Percentiles rank a stretch among this genome's conserved stretches.
Conservation (phyloP, 1,140 invertebrate genomes). For the Anadara kagoshimensis region DNA sequence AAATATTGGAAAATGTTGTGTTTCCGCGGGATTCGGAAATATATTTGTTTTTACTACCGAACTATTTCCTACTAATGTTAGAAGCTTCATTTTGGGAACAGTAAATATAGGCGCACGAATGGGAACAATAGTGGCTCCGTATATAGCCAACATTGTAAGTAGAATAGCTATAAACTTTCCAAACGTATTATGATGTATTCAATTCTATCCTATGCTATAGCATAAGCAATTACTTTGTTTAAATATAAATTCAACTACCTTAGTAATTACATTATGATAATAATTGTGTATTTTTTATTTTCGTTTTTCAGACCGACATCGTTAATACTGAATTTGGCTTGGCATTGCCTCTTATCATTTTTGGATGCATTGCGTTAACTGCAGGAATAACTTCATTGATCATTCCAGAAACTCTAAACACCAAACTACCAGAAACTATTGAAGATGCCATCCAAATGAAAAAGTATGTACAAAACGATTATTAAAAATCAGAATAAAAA, state of each 20-base stretch:
- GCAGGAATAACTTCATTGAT: conserved; percentile 75
- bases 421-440: conserved; percentile 77
- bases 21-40: conserved; percentile 16
- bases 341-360: conserved; percentile 76
- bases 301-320: conserved; percentile 43
- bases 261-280: no score
- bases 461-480: conserved; percentile 16
- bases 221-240: no score
- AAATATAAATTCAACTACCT: no score
- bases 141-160: conserved; percentile 16
- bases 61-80: conserved; percentile 12
- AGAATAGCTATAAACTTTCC: not conserved
- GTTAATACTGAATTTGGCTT: conserved; percentile 50
- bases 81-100: conserved; percentile 19
- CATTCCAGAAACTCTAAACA: conserved; percentile 79
- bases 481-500: no score
- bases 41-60: conserved; percentile 14
- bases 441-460: conserved; percentile 73
- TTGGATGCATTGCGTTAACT: conserved; percentile 76
- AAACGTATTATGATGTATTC: no score
- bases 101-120: conserved; percentile 9
- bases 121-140: conserved; percentile 10
- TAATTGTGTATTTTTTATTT: not conserved
- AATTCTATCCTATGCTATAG: no score
- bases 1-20: conserved; percentile 6